Conservation (phyloP, 2,888 invertebrate species). For the Lacanobia wlatinum region DNA sequence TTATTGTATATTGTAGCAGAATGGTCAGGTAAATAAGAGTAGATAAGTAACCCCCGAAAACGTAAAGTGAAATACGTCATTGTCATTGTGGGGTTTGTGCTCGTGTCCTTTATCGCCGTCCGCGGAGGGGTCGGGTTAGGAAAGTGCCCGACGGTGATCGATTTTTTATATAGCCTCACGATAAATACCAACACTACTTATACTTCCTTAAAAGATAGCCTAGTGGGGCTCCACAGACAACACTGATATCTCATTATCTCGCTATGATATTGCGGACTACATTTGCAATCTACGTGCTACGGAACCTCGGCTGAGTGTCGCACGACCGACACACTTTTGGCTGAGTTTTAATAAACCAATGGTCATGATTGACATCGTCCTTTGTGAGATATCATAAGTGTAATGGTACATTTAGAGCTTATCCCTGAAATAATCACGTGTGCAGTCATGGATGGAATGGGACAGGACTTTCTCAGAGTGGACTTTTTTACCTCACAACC, state of each 20-base stretch:
- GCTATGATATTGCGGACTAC: neutral
- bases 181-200: neutral
- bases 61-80: conserved; percentile 52
- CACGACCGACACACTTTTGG: neutral
- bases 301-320: too few species aligned
- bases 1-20: conserved; percentile 29
- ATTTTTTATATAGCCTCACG: conserved; percentile 13
- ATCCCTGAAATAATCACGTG: conserved; percentile 31
- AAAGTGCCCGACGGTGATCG: conserved; percentile 24
- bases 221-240: neutral
- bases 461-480: neutral
- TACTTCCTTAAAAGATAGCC: neutral
- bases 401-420: neutral
- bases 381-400: conserved; percentile 20
- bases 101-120: conserved; percentile 17
- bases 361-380: neutral
- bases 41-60: conserved; percentile 18
- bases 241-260: neutral
- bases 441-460: conserved; percentile 32
- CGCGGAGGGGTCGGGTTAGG: conserved; percentile 15
- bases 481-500: too few species aligned
- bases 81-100: conserved; percentile 28
- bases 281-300: neutral
- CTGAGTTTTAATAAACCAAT: conserved; percentile 39
- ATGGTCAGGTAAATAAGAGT: conserved; percentile 16